Evolutionary conservation across 2,888 invertebrate species (phyloP), one percentile per base, ranked within the genome.

Genomic region (Abrostola triplasia): DNA sequence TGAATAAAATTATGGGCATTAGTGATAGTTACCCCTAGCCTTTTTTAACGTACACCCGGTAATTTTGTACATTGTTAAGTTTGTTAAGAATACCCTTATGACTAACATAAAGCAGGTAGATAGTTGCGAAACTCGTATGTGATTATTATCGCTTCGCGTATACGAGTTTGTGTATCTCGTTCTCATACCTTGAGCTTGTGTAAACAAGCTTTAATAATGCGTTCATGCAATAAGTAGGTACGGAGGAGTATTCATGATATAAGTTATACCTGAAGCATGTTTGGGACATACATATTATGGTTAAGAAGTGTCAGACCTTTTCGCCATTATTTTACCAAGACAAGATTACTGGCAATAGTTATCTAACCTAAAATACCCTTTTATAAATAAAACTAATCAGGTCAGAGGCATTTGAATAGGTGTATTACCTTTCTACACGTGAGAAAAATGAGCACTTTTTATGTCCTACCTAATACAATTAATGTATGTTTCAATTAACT

Each of bases 141-240:
- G 73, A 76, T 77, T 76, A 79, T 70, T 70, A 76, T 79, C 70
- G 65, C 49, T 56, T 54, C 58, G 53, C 64, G 56, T 59, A 63
- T 72, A 72, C 72, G 58, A 66, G 64, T 67, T 76, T 67, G 73
- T 66, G 64, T 62, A 69, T 65, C 70, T 73, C 73, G 66, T 76
- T 76, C 62, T 76, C 64, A 54, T 70, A 64, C 76, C 58, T 66
- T 48, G 59, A 51, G 70, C 67, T 67, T 77, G 79, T 77, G 73
- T 77, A 76, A 79, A 77, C 79, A 79, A 67, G 67, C 59, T 70
- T 66, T 63, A 73, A 72, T 78, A 69, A 76, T 69, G 72, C 64
- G 72, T 59, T 67, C 73, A 60, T 64, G 63, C 57, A 58, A 55
- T 69, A 59, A 12, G 35, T 59, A 49, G 13, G 51, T 69, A 62